These are phyloP conservation scores for Coranthus polyacanthus DNA, from an alignment of 2,797 vertebrate species.

Conservation along the genomic window DNA sequence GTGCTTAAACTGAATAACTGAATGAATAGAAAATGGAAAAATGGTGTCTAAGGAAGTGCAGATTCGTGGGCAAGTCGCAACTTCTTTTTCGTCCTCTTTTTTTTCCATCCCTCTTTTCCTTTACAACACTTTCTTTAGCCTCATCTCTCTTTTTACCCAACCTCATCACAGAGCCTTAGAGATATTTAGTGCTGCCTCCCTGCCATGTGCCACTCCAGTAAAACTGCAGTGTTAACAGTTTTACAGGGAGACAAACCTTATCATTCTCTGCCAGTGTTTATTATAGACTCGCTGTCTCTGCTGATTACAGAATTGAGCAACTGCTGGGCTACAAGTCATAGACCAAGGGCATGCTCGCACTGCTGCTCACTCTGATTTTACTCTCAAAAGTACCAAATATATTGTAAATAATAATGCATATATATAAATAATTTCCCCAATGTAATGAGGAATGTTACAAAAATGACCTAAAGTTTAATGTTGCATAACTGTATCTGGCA, in stretches of 20 bases:
- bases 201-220: constrained; percentile 24
- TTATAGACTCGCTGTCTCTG: constrained; percentile 37
- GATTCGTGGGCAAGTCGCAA: constrained; percentile 8
- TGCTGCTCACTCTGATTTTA: not conserved
- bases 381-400: constrained; percentile 1
- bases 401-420: constrained; percentile 3
- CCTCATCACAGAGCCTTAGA: constrained; percentile 46
- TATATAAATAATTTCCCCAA: not conserved
- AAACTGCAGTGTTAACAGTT: constrained; percentile 58
- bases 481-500: no score
- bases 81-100: constrained; percentile 13
- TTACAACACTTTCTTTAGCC: not conserved
- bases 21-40: not conserved
- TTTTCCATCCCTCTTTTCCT: constrained; percentile 14
- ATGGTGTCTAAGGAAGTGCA: constrained; percentile 4
- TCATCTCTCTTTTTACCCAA: not conserved
- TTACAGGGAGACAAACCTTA: constrained; percentile 55
- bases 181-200: constrained; percentile 35
- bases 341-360: constrained; percentile 1
- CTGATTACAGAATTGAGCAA: constrained; percentile 39
- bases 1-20: not conserved
- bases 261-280: constrained; percentile 54
- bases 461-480: no score
- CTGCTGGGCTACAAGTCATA: constrained; percentile 17
- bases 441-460: not conserved